A percentile compares a stretch with the other conserved stretches of the same genome.
Conservation (phyloP, 1,140 invertebrate species). For the Zaprionus ornatus region DNA sequence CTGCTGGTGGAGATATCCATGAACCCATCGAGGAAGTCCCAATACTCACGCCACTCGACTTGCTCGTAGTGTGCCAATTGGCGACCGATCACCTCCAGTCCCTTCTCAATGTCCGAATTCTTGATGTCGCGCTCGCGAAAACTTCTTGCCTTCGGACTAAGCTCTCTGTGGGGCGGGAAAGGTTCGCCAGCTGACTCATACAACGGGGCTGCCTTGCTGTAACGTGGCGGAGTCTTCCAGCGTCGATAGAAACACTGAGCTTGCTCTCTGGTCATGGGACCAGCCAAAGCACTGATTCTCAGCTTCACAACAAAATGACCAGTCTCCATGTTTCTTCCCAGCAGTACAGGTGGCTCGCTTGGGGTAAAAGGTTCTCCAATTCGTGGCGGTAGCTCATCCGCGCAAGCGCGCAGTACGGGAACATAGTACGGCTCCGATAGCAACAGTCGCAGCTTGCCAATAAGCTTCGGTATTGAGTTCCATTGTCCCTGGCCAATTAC, state of each 20-base stretch:
- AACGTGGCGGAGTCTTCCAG: constrained; percentile 92
- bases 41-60: constrained; percentile 94
- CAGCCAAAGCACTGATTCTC: constrained; percentile 92
- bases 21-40: constrained; percentile 93
- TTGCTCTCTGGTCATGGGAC: constrained; percentile 91
- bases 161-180: not conserved
- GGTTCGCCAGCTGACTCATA: not conserved
- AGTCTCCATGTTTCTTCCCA: constrained; percentile 61
- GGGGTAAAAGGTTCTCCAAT: constrained; percentile 91
- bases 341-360: constrained; percentile 87
- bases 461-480: constrained; percentile 80
- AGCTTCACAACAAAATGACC: constrained; percentile 88
- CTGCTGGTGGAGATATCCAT: constrained; percentile 89
- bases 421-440: constrained; percentile 92
- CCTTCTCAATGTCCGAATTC: constrained; percentile 92
- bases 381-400: constrained; percentile 88
- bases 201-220: constrained; percentile 50
- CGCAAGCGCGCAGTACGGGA: constrained; percentile 90
- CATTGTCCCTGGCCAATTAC: constrained; percentile 87
- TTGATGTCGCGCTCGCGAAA: constrained; percentile 85
- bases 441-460: constrained; percentile 86
- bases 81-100: constrained; percentile 92
- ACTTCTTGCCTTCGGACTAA: constrained; percentile 29
- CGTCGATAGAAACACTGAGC: constrained; percentile 90
- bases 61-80: constrained; percentile 90